Evolutionary conservation across 2,113 vertebrate species (phyloP).

Genomic region (Chaenocephalus aceratus): DNA sequence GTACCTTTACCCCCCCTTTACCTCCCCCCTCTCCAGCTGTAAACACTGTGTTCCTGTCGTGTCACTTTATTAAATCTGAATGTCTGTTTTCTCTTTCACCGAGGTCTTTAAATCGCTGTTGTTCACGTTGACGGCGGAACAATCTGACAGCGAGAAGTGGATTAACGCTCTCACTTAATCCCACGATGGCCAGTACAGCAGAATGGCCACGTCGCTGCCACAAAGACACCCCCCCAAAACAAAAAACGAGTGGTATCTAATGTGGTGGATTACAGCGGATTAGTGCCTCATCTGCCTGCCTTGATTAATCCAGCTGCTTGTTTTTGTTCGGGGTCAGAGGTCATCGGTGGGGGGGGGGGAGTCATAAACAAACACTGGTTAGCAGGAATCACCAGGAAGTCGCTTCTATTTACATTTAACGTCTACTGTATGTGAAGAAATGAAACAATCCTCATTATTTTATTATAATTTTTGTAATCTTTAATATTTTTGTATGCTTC

Average conservation of each 20-base stretch:
- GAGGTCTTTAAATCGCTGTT: constrained; percentile 63
- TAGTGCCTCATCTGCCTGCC: constrained; percentile 62
- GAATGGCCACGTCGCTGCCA: constrained; percentile 57
- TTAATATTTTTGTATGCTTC: too few relatives aligned
- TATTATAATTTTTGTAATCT: too few relatives aligned
- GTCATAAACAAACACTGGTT: background rate
- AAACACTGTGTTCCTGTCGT: constrained; percentile 52
- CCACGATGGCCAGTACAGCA: constrained; percentile 63
- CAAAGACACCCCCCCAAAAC: background rate
- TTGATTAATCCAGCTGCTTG: constrained; percentile 69
- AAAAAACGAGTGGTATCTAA: constrained; percentile 59
- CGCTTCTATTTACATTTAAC: background rate
- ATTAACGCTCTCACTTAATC: constrained; percentile 78
- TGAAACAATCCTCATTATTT: too few relatives aligned
- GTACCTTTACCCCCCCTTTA: constrained; percentile 27
- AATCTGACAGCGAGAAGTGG: constrained; percentile 56
- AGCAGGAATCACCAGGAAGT: background rate
- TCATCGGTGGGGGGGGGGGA: background rate
- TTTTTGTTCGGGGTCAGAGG: constrained; percentile 57
- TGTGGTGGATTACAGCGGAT: constrained; percentile 77
- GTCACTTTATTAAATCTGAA: constrained; percentile 58
- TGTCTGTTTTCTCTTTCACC: constrained; percentile 31
- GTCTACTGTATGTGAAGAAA: background rate
- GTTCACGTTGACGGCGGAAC: constrained; percentile 39
- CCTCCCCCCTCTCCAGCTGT: constrained; percentile 24